phyloP scores from a whole-genome alignment of 2,113 vertebrate genomes.

The Pelvicachromis taeniatus region DNA sequence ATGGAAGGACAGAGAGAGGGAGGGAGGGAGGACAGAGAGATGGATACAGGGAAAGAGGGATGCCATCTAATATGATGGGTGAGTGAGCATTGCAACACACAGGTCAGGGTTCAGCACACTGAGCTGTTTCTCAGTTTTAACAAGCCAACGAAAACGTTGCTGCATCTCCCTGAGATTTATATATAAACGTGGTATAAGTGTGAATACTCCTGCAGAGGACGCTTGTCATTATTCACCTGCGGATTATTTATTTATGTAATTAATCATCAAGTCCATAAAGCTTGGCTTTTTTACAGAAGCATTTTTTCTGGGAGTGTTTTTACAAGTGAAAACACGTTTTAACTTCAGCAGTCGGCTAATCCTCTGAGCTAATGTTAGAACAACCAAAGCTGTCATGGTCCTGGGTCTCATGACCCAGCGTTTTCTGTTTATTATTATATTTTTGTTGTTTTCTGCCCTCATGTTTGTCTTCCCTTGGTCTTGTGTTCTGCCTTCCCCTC shows the following conservation, averaged over 20 bases:
- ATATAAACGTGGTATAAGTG: background rate
- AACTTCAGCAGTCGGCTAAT: background rate
- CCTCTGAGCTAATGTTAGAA: background rate
- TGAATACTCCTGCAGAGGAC: background rate
- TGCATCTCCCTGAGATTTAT: background rate
- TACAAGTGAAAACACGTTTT: background rate
- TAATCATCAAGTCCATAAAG: background rate
- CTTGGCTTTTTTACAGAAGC: background rate
- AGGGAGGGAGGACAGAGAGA: conserved; percentile 14
- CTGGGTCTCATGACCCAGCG: too few relatives aligned
- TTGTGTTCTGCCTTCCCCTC: too few relatives aligned
- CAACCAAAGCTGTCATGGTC: background rate
- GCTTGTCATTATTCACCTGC: background rate
- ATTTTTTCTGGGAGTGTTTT: background rate
- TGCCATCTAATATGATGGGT: conserved; percentile 34
- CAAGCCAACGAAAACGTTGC: conserved; percentile 17
- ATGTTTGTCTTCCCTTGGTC: too few relatives aligned
- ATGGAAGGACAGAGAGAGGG: background rate
- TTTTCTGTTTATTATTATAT: too few relatives aligned
- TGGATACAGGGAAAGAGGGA: conserved; percentile 27
- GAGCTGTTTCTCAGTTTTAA: background rate
- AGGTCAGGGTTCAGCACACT: conserved; percentile 16
- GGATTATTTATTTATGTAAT: background rate
- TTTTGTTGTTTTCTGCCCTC: too few relatives aligned
- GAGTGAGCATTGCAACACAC: conserved; percentile 37